phyloP scores from a whole-genome alignment of 2,888 invertebrate species.

The Alcis repandata region DNA sequence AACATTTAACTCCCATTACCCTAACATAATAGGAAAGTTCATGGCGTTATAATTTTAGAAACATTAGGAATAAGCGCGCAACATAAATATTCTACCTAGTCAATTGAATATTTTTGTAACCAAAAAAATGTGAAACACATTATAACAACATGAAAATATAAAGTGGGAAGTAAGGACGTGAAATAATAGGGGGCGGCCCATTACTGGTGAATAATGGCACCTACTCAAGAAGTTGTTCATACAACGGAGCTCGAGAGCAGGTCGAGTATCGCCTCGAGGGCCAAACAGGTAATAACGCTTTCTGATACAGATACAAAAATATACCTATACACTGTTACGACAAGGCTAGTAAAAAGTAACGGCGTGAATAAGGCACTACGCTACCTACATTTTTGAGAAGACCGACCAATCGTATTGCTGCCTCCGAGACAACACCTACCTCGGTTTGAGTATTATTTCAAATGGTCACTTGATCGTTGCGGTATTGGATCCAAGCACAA shows the following conservation, averaged over 20 bases:
- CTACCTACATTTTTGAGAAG: conserved; percentile 3
- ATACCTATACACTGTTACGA: conserved; percentile 24
- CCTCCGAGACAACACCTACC: no score
- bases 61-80: no score
- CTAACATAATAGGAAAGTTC: no score
- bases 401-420: background rate
- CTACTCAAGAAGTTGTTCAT: conserved; percentile 37
- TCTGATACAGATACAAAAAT: conserved; percentile 45
- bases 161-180: conserved; percentile 22
- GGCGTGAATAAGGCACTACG: background rate
- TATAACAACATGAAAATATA: conserved; percentile 28
- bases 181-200: conserved; percentile 38
- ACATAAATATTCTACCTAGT: background rate
- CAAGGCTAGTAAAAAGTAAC: conserved; percentile 12
- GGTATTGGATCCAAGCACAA: no score
- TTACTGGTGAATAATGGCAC: conserved; percentile 37
- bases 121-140: conserved; percentile 5
- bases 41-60: no score
- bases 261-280: conserved; percentile 42
- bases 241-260: conserved; percentile 33
- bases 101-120: background rate
- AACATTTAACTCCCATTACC: no score
- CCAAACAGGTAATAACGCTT: conserved; percentile 43
- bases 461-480: no score
- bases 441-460: no score